Evolutionary conservation across 2,113 vertebrate genomes (phyloP), one percentile per base, ranked within the genome.

Genomic region (Rutilus rutilus): DNA sequence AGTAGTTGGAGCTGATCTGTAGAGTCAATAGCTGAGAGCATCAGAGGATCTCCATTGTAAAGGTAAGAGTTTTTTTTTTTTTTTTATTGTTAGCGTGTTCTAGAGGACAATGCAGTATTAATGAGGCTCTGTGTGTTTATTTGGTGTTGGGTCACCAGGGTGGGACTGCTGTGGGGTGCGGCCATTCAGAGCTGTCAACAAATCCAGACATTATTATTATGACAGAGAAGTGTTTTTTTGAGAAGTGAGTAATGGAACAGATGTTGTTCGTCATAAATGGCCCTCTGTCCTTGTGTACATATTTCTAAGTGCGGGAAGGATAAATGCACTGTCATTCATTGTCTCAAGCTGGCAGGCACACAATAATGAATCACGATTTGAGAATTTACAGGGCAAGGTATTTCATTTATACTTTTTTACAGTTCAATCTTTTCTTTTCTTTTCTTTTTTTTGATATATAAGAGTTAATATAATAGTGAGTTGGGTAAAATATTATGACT

Each of bases 141-240:
- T 85, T 52, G 33, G 84, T 87, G 90, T 84, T 84, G 62, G 89
- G 77, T 87, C 92, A 90, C 91, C 85, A 50, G 93, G 91, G 92
- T 85, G 88, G 90, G 89, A 88, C 67, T 90, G 87, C 87, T 86
- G 69, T 67, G 87, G 93, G 94, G 93, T 94, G 93, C 93, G 94
- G 93, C 93, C 91, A 88, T 85, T 75, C 89, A 89, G 59, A 65
- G 89, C 71, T 90, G 91, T 86, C 91, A 91, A 2, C 78, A 90
- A 71, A 77, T 74, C 76, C 25, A 84, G 62, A 14, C 39, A 52
- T 62, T 88, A 39, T 75, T 79, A 69, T 1, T 17, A 82, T 67
- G 54, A 50, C n/a, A 52, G 45, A 54, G 8, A 83, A 73, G 83
- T 39, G 73, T 60, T 64, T 57, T 77, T 50, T 52, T 52, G 33